A percentile compares a stretch with the other conserved stretches of the same genome.
These are phyloP conservation scores for Brenthis ino DNA, from an alignment of 2,888 invertebrate species.

Conservation along the genomic window DNA sequence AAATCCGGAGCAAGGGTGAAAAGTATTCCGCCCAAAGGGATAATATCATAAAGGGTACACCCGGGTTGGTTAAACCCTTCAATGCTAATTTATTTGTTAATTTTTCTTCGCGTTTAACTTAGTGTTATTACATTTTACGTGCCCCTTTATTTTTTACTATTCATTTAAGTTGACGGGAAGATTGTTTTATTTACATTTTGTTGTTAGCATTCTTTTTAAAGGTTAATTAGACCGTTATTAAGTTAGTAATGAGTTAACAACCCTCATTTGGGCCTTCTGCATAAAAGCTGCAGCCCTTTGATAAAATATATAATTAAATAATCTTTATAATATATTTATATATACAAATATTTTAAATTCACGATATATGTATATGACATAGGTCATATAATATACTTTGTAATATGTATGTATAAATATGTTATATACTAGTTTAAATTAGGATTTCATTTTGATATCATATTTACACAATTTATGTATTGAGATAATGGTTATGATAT, in stretches of 20 bases:
- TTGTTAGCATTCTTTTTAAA: not conserved
- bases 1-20: constrained; percentile 46
- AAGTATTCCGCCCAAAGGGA: constrained; percentile 56
- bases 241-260: not conserved
- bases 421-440: too few species aligned
- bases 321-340: too few species aligned
- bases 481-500: too few species aligned
- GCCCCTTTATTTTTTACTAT: constrained; percentile 21
- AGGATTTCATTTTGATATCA: too few species aligned
- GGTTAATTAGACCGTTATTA: not conserved
- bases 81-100: constrained; percentile 74
- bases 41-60: constrained; percentile 71
- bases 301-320: too few species aligned
- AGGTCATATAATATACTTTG: too few species aligned
- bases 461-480: too few species aligned
- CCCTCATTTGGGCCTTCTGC: too few species aligned
- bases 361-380: too few species aligned
- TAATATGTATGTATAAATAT: too few species aligned
- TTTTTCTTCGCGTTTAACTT: constrained; percentile 57
- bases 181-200: not conserved
- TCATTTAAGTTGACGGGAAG: constrained; percentile 11
- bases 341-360: too few species aligned
- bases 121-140: constrained; percentile 31
- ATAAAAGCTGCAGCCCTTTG: too few species aligned
- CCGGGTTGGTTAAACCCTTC: constrained; percentile 64